phyloP scores from a whole-genome alignment of 2,113 vertebrate species.

The Nanorana parkeri region DNA sequence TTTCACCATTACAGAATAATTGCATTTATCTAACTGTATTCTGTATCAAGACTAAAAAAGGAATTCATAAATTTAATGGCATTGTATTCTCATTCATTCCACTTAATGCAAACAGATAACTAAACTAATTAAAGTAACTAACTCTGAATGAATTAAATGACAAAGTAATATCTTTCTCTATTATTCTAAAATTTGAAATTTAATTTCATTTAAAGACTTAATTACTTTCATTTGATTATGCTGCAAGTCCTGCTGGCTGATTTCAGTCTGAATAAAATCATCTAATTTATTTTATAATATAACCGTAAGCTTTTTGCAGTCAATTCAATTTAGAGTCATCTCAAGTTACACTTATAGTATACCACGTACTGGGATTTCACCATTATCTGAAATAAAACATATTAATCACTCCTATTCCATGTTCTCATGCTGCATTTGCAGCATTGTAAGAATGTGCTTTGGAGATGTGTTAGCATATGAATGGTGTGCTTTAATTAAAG shows the following conservation, averaged over 20 bases:
- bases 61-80: slow-evolving; percentile 53
- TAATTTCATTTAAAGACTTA: slow-evolving; percentile 58
- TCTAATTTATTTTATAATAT: slow-evolving; percentile 56
- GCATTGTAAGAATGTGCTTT: not conserved
- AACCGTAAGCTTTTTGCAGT: slow-evolving; percentile 52
- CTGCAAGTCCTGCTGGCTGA: slow-evolving; percentile 52
- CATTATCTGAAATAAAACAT: slow-evolving; percentile 34
- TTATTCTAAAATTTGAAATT: slow-evolving; percentile 57
- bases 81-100: slow-evolving; percentile 53
- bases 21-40: slow-evolving; percentile 46
- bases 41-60: slow-evolving; percentile 27
- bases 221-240: slow-evolving; percentile 54
- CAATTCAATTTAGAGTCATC: slow-evolving; percentile 45
- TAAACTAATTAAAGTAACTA: slow-evolving; percentile 57
- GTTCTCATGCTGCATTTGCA: slow-evolving; percentile 8
- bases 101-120: slow-evolving; percentile 57
- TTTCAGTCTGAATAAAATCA: slow-evolving; percentile 49
- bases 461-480: not conserved
- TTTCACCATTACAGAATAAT: slow-evolving; percentile 52
- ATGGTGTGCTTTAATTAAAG: slow-evolving; percentile 16
- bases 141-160: slow-evolving; percentile 53
- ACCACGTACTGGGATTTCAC: slow-evolving; percentile 41
- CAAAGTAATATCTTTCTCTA: slow-evolving; percentile 54
- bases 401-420: slow-evolving; percentile 23
- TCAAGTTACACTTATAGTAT: slow-evolving; percentile 47